Evolutionary conservation across 2,113 vertebrate species (phyloP), one percentile per base, ranked within the genome.

Genomic region (Cranoglanis bouderius): DNA sequence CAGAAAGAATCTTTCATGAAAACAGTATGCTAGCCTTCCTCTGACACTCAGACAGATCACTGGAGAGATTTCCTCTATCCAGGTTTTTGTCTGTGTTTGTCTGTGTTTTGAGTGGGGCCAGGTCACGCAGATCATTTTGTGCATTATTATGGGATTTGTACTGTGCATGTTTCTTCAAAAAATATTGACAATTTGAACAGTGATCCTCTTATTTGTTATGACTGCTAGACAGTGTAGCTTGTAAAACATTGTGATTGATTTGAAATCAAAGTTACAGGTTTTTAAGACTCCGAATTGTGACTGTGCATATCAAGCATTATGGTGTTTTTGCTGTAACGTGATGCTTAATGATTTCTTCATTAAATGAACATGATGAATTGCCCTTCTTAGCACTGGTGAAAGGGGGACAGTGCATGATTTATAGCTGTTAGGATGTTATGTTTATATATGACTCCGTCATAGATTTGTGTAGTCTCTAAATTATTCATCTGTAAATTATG

Each of bases 191-290:
- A 78, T 90, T 72, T 86, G 91, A 92, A 94, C 93, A 94, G 92
- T 91, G 92, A 91, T 92, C 91, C 91, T 88, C 82, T 94, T 93
- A 94, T 94, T 94, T 95, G 94, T 92, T 93, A 91, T 88, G 91
- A 91, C 93, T 93, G 93, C 94, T 95, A 94, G 89, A 90, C 87
- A 91, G 87, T 9, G 85, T 93, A 93, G 92, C 94, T 94, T 93
- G 93, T 95, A 95, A 95, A 96, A 93, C 92, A 95, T 93, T 89
- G 87, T 95, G 94, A 95, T 94, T 94, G 93, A 95, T 94, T 92
- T 90, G 63, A 89, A 93, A 93, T 93, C 92, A 90, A 93, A 67
- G 93, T 10, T 49, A 49, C 46, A 93, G 92, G 93, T 91, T 92
- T 93, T 93, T 80, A 32, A 40, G 21, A 78, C 92, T 93, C 92